A percentile compares a stretch with the other conserved stretches of the same genome.
These are phyloP conservation scores for Papilio elwesi DNA, from an alignment of 2,888 invertebrate species.

Conservation along the genomic window DNA sequence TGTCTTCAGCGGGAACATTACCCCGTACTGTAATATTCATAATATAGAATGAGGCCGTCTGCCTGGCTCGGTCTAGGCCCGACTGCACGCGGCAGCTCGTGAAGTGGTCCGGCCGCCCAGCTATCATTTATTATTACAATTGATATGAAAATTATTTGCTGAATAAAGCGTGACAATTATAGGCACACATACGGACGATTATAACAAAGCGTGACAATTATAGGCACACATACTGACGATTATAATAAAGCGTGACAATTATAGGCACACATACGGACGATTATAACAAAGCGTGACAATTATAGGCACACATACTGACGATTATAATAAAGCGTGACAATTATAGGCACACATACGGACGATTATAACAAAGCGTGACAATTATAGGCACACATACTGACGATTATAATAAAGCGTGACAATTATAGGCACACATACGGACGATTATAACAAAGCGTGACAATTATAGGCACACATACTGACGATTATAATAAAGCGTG, in stretches of 20 bases:
- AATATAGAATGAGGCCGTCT: slow-evolving; percentile 62
- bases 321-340: too few species aligned
- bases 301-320: not conserved
- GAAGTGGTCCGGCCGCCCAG: not conserved
- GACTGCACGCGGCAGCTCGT: slow-evolving; percentile 43
- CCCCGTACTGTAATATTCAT: slow-evolving; percentile 59
- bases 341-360: not conserved
- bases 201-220: too few species aligned
- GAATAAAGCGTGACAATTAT: not conserved
- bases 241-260: too few species aligned
- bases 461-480: not conserved
- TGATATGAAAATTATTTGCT: too few species aligned
- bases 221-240: not conserved
- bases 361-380: too few species aligned
- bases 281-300: too few species aligned
- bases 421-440: not conserved
- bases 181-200: not conserved
- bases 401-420: too few species aligned
- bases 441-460: too few species aligned
- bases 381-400: not conserved
- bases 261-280: not conserved
- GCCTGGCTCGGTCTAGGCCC: slow-evolving; percentile 53
- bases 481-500: too few species aligned
- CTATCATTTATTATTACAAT: too few species aligned
- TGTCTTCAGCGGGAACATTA: slow-evolving; percentile 49